phyloP scores from a whole-genome alignment of 2,888 invertebrate genomes.

The Catotricha subobsoleta region DNA sequence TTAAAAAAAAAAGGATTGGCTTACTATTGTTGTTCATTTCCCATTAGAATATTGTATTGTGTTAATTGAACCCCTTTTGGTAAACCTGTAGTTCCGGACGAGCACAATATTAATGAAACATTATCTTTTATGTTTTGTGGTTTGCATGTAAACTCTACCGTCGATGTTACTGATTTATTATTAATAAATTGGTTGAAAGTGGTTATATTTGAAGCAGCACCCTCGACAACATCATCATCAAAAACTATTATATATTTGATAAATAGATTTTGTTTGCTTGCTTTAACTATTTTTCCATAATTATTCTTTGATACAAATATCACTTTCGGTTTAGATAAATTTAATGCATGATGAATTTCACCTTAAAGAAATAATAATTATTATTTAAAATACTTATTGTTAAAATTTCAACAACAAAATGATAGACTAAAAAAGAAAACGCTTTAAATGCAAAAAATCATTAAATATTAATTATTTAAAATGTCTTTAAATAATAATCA shows the following conservation, averaged over 20 bases:
- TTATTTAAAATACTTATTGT: no score
- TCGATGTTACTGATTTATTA: neutral
- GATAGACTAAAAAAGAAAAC: no score
- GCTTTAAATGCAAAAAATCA: no score
- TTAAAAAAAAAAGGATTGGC: slow-evolving; percentile 13
- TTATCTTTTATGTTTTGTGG: slow-evolving; percentile 36
- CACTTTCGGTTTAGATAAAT: slow-evolving; percentile 48
- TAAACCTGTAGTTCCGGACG: slow-evolving; percentile 64
- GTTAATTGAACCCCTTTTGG: slow-evolving; percentile 62
- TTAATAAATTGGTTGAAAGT: neutral
- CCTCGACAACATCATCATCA: slow-evolving; percentile 12
- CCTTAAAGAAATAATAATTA: slow-evolving; percentile 27
- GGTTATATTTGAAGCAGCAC: neutral
- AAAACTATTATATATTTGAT: slow-evolving; percentile 39
- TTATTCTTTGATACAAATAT: slow-evolving; percentile 46
- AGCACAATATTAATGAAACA: slow-evolving; percentile 47
- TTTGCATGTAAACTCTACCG: slow-evolving; percentile 25
- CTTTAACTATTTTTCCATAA: slow-evolving; percentile 36
- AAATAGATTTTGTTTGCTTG: slow-evolving; percentile 33
- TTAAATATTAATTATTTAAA: no score
- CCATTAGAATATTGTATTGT: slow-evolving; percentile 40
- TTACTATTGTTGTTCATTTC: neutral
- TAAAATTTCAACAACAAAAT: no score
- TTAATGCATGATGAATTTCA: slow-evolving; percentile 48
- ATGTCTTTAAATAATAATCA: no score